phyloP scores from a whole-genome alignment of 2,888 invertebrate species.

The Pegoplata infirma region DNA sequence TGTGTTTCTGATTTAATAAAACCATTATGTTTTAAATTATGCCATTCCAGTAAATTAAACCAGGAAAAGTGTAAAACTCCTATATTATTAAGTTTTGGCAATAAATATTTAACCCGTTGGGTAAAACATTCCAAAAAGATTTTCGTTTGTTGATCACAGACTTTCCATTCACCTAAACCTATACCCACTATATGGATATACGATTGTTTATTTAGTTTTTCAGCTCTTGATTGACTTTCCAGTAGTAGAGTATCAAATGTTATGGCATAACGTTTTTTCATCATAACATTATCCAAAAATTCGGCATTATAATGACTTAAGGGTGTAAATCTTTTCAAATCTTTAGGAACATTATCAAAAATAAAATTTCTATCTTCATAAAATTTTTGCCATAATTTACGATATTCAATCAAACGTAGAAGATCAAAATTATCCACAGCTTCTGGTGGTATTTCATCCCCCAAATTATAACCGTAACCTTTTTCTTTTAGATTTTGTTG shows the following conservation, averaged over 20 bases:
- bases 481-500: constrained; percentile 78
- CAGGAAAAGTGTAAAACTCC: constrained; percentile 83
- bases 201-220: constrained; percentile 78
- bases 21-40: constrained; percentile 78
- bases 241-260: constrained; percentile 81
- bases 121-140: constrained; percentile 81
- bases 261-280: constrained; percentile 77
- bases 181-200: constrained; percentile 82
- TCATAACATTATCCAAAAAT: constrained; percentile 67
- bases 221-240: constrained; percentile 81
- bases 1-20: constrained; percentile 62
- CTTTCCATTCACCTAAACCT: constrained; percentile 82
- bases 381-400: constrained; percentile 69
- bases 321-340: constrained; percentile 61
- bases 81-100: constrained; percentile 79
- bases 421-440: not conserved
- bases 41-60: constrained; percentile 78
- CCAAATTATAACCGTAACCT: constrained; percentile 75
- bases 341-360: constrained; percentile 38
- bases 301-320: constrained; percentile 56
- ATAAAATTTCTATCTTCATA: constrained; percentile 65
- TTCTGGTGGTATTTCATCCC: not conserved
- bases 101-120: constrained; percentile 79
- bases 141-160: constrained; percentile 80
- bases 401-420: constrained; percentile 62